phyloP scores from a whole-genome alignment of 2,797 vertebrate genomes.

The Eutrigla gurnardus region DNA sequence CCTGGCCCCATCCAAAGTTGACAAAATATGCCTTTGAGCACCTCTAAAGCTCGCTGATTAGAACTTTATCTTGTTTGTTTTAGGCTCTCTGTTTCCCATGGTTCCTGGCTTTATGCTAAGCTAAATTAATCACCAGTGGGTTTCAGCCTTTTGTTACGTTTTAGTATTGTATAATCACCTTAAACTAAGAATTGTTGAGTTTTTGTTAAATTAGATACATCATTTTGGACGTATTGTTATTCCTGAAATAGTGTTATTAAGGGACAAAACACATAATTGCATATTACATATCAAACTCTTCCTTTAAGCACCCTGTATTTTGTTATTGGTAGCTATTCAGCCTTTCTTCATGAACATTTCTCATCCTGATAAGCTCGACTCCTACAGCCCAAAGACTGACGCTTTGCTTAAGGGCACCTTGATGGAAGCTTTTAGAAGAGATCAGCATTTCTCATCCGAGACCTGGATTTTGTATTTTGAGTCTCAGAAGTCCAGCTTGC shows the following conservation, averaged over 20 bases:
- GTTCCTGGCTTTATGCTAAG: not conserved
- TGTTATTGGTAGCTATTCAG: not conserved
- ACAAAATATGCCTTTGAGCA: not conserved
- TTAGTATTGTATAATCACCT: not conserved
- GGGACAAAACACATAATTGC: not conserved
- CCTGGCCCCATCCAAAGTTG: not conserved
- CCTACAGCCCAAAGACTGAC: not conserved
- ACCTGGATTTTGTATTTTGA: conserved; percentile 22
- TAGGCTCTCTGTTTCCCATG: not conserved
- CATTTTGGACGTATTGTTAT: too few relatives aligned
- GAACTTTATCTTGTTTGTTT: not conserved
- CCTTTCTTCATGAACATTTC: not conserved
- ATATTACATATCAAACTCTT: not conserved
- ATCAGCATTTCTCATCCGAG: conserved; percentile 14
- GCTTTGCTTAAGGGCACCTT: conserved; percentile 36
- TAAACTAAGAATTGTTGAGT: not conserved
- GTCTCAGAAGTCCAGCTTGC: conserved; percentile 13
- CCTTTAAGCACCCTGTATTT: not conserved
- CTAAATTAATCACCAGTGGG: not conserved
- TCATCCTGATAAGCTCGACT: conserved; percentile 15
- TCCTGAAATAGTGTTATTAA: not conserved
- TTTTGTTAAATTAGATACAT: not conserved
- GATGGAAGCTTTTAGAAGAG: conserved; percentile 6
- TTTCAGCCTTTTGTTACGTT: not conserved
- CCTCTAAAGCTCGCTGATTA: not conserved